Base-by-base conservation (phyloP, 2,113 vertebrate genomes). In the Ochotona curzoniae region DNA sequence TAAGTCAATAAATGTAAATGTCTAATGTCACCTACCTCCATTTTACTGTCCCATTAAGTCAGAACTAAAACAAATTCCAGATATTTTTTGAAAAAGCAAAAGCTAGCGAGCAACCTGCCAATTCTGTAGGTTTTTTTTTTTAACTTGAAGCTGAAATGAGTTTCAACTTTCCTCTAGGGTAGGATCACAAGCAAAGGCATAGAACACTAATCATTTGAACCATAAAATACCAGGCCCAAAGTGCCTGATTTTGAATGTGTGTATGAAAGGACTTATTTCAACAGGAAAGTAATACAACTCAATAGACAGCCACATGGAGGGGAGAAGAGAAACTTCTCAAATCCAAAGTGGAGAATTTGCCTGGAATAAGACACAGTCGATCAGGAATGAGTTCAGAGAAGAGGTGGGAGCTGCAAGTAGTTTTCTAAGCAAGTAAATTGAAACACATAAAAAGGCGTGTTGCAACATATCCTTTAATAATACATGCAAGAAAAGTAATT, bases 381-480 rank as follows among this genome's bases (percentile, higher is more conserved):
- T 64, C 10, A 67, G 71, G 71, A 64, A 28, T 0, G 70, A 13
- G 30, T 35, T 75, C 4, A 10, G 70, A 47, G 61, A 44, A 91
- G 26, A 82, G 25, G 51, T 28, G 26, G 66, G 75, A 93, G 93
- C 5, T 81, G 57, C 21, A 23, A 30, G 82, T 74, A 76, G 70
- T 83, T 93, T 94, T 94, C 86, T 81, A 88, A 96, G 94, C 70
- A 90, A 95, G 90, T 83, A 92, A 95, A 95, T 95, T 95, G 75
- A 35, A 95, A 96, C 95, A 94, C 85, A 95, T 91, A 93, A 95
- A 95, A 97, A 95, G 70, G 35, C 85, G 60, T 90, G 90, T 88
- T 96, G 70, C 93, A 95, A 92, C 91, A 96, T 87, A 94, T 83
- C 70, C 70, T 96, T 97, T 94, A 96, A 96, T 97, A 96, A 97